phyloP scores from a whole-genome alignment of 2,797 vertebrate species.

The Kryptopterus vitreolus region DNA sequence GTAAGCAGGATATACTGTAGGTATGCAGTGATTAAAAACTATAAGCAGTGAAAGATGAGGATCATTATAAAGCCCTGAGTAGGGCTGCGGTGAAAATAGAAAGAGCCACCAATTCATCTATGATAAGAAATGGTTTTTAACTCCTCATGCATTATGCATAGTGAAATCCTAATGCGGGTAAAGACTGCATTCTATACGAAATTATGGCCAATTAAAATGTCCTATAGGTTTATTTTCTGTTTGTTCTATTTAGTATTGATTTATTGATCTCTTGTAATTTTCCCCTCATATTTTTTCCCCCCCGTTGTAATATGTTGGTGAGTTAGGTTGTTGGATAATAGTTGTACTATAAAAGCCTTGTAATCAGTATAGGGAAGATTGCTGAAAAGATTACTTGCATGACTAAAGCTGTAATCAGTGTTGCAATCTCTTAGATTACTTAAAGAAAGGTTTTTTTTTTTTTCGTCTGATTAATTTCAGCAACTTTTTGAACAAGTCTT shows the following conservation, averaged over 20 bases:
- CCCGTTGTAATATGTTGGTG: not conserved
- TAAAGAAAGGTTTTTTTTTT: not conserved
- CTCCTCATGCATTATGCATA: constrained; percentile 45
- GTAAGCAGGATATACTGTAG: constrained; percentile 32
- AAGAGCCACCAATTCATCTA: constrained; percentile 39
- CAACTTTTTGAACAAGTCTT: not conserved
- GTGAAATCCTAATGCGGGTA: constrained; percentile 37
- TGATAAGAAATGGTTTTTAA: constrained; percentile 46
- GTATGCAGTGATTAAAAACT: constrained; percentile 40
- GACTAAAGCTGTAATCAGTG: not conserved
- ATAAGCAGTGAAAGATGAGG: constrained; percentile 42
- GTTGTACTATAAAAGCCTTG: not conserved
- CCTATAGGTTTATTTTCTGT: constrained; percentile 11
- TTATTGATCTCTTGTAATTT: too few relatives aligned
- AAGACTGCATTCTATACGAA: constrained; percentile 15
- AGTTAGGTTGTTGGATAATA: not conserved
- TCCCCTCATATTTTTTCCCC: not conserved
- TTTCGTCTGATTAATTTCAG: not conserved
- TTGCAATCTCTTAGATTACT: not conserved
- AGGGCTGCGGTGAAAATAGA: constrained; percentile 44
- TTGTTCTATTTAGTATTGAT: not conserved
- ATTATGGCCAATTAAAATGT: constrained; percentile 9
- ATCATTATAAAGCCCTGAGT: constrained; percentile 36
- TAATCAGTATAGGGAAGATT: constrained; percentile 1
- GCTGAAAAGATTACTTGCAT: not conserved